Conservation (phyloP, 2,797 vertebrate genomes). For the Centropyge bicolor region DNA sequence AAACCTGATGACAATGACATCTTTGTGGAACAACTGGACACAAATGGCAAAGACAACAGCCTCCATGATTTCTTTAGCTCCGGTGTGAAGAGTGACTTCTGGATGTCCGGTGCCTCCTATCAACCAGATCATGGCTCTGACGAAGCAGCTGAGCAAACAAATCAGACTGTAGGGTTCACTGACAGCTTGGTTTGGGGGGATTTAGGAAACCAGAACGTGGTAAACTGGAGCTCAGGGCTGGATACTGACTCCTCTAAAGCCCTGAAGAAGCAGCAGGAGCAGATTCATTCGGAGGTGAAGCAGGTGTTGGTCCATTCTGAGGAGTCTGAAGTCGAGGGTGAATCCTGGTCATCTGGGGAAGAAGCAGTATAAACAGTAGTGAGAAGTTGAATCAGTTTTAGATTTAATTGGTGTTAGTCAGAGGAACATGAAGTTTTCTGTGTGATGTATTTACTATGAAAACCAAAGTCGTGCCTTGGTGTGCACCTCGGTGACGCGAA, state of each 20-base stretch:
- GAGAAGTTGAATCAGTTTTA: neutral
- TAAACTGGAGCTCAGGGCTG: constrained; percentile 64
- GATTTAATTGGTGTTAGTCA: constrained; percentile 8
- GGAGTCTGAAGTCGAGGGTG: constrained; percentile 80
- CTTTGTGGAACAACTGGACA: constrained; percentile 54
- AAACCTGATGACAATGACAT: constrained; percentile 37
- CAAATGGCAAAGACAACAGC: constrained; percentile 60
- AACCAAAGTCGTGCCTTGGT: constrained; percentile 71
- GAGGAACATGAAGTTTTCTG: constrained; percentile 3
- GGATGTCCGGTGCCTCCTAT: constrained; percentile 74
- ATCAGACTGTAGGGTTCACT: constrained; percentile 63
- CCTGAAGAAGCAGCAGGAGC: constrained; percentile 43
- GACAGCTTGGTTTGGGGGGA: constrained; percentile 59
- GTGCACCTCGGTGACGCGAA: constrained; percentile 34
- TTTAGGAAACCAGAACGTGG: constrained; percentile 42
- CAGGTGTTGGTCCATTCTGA: constrained; percentile 72
- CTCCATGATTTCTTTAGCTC: constrained; percentile 60
- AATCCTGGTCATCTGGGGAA: constrained; percentile 84
- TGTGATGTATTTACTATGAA: constrained; percentile 1
- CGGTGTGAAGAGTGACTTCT: constrained; percentile 70
- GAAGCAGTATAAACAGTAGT: constrained; percentile 49
- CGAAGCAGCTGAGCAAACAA: constrained; percentile 43
- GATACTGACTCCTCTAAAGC: constrained; percentile 40
- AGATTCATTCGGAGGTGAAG: constrained; percentile 49
- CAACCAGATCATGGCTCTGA: constrained; percentile 53